These are phyloP conservation scores for Octodonta nipae DNA, from an alignment of 2,888 invertebrate species.

Conservation along the genomic window DNA sequence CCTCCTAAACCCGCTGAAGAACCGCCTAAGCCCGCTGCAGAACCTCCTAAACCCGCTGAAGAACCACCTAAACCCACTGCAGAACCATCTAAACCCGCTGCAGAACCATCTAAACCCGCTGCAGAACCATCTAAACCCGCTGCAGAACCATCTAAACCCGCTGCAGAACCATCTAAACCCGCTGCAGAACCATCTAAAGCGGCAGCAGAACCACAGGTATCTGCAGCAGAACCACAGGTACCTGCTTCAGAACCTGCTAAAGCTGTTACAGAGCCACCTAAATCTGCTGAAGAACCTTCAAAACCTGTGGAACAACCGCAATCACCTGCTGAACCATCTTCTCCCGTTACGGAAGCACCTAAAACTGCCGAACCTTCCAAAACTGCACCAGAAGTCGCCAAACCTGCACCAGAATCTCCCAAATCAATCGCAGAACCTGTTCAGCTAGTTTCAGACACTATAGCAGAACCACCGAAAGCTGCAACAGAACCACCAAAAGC, in stretches of 20 bases:
- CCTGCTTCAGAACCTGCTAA: slow-evolving; percentile 2
- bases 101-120: slow-evolving; percentile 8
- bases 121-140: slow-evolving; percentile 1
- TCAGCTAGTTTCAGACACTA: neutral
- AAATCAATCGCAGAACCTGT: too few species aligned
- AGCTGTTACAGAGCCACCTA: neutral
- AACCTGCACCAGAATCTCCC: neutral
- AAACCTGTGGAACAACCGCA: neutral
- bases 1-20: slow-evolving; percentile 6
- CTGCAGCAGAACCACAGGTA: neutral
- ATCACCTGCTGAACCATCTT: too few species aligned
- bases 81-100: slow-evolving; percentile 6
- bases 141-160: neutral
- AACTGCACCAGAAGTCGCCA: neutral
- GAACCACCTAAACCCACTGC: slow-evolving; percentile 6
- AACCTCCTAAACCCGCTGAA: slow-evolving; percentile 8
- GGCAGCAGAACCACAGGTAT: neutral
- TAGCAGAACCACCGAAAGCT: neutral
- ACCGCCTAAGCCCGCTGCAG: slow-evolving; percentile 5
- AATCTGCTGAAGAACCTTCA: neutral
- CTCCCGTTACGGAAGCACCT: neutral
- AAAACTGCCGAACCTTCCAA: neutral
- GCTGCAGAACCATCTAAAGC: slow-evolving; percentile 1
- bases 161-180: neutral
- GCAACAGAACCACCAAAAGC: neutral